Base-by-base conservation (phyloP, 2,888 invertebrate species). In the Phania funesta region DNA sequence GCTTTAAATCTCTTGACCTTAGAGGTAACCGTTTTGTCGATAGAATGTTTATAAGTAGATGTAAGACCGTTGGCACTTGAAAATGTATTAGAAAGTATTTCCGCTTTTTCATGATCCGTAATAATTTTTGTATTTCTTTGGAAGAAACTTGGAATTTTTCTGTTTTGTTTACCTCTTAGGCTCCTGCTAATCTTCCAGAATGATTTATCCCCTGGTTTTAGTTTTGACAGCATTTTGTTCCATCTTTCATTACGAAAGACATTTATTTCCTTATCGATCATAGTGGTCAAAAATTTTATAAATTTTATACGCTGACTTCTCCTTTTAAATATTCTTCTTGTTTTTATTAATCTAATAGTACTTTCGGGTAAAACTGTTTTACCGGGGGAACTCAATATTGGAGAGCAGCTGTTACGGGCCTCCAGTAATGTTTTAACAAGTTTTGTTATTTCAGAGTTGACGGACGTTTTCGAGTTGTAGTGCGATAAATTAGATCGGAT, bases 231-330 rank as follows among this genome's bases (percentile, higher is more conserved):
- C n/a, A n/a, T n/a, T n/a, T n/a, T n/a, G n/a, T n/a, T n/a, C n/a
- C n/a, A n/a, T n/a, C n/a, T n/a, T n/a, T n/a, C n/a, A n/a, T n/a
- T n/a, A n/a, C n/a, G 48, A 16, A 18, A 41, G 11, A 16, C 18
- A 18, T 62, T 32, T n/a, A 50, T 48, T 20, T 65, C 13, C 5
- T 48, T 29, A 29, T 64, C 48, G 11, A 32, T 56, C 68, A 32
- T 29, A 11, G 8, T 56, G 5, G 20, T 35, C n/a, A 58, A 13
- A 24, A 48, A 13, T 48, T 32, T 48, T 9, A 48, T 5, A 32
- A 48, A 35, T 18, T 58, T 20, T 7, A 32, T 2, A 2, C 48
- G 32, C 38, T 71, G 41, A 5, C 13, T 26, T 50, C 38, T 71
- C 32, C 48, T 29, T 29, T 29, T 29, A 29, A 29, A 29, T 5